Evolutionary conservation across 2,888 invertebrate genomes (phyloP).

Genomic region (Drosophila testacea): DNA sequence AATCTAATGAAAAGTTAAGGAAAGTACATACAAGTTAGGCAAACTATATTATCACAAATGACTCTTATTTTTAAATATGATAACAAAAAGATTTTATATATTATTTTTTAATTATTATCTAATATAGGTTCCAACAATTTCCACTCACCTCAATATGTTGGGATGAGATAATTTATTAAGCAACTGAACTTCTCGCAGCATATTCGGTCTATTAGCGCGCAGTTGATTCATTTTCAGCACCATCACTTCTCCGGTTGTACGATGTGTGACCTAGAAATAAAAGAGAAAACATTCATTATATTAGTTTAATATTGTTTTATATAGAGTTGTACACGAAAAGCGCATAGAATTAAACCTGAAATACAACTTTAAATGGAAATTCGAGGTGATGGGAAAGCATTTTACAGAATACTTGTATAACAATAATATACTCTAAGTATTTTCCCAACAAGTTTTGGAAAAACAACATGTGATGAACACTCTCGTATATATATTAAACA

Average conservation of each 20-base stretch:
- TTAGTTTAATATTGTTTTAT: slow-evolving; percentile 22
- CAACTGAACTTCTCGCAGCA: slow-evolving; percentile 98
- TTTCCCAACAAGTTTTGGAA: neutral
- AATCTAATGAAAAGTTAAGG: neutral
- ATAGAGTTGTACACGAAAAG: neutral
- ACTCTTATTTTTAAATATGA: too few relatives aligned
- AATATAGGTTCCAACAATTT: too few relatives aligned
- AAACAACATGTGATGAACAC: neutral
- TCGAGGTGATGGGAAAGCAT: neutral
- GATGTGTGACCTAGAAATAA: slow-evolving; percentile 93
- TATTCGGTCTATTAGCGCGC: slow-evolving; percentile 96
- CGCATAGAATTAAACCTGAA: slow-evolving; percentile 9
- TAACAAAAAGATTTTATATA: neutral
- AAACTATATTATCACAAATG: too few relatives aligned
- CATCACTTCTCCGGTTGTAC: slow-evolving; percentile 96
- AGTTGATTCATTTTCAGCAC: slow-evolving; percentile 98
- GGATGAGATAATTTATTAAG: slow-evolving; percentile 98
- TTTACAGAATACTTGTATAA: neutral
- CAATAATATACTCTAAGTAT: neutral
- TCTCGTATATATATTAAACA: too few relatives aligned
- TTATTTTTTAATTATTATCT: neutral
- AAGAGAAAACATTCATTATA: slow-evolving; percentile 27
- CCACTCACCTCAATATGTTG: slow-evolving; percentile 93
- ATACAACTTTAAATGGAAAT: neutral
- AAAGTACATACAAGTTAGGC: neutral